Conservation (phyloP, 37 sponge, comb jelly and placozoan species). For the Diacarnus erythraeanus region DNA sequence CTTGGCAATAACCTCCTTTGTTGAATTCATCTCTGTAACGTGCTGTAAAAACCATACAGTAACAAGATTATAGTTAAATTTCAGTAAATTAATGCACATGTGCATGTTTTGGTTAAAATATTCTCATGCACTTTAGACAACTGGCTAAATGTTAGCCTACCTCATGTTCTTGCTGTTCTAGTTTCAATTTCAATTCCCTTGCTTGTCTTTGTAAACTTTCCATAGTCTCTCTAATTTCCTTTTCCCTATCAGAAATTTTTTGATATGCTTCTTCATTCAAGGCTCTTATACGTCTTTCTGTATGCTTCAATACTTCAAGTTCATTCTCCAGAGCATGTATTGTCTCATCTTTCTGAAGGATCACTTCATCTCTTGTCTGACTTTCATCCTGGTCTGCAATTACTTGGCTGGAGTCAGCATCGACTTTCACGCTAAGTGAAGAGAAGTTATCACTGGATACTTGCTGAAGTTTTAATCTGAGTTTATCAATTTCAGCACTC, state of each 20-base stretch:
- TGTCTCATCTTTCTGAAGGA: slow-evolving; percentile 7
- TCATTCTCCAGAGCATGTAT: slow-evolving; percentile 15
- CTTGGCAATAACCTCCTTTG: not conserved
- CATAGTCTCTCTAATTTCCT: not conserved
- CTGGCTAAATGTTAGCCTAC: not conserved
- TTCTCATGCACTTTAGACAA: not conserved
- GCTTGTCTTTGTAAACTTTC: not conserved
- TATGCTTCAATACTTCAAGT: slow-evolving; percentile 1
- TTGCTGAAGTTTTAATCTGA: not conserved
- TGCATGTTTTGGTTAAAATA: not conserved
- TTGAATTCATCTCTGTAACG: not conserved
- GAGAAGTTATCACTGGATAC: not conserved
- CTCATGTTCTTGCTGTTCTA: not conserved
- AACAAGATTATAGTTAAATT: not conserved
- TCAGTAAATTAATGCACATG: not conserved
- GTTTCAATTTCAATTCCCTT: not conserved
- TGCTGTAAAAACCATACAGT: slow-evolving; percentile 5
- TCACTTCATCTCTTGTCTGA: not conserved
- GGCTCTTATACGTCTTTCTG: not conserved
- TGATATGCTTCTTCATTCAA: not conserved
- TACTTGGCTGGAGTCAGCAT: slow-evolving; percentile 9
- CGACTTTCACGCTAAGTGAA: not conserved
- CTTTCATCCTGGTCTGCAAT: slow-evolving; percentile 14
- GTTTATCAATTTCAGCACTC: slow-evolving; percentile 10
- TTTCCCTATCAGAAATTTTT: slow-evolving; percentile 14